A percentile compares a stretch with the other conserved stretches of the same genome.
Conservation (phyloP, 2,797 vertebrate species). For the Mormyrops attenuatus region DNA sequence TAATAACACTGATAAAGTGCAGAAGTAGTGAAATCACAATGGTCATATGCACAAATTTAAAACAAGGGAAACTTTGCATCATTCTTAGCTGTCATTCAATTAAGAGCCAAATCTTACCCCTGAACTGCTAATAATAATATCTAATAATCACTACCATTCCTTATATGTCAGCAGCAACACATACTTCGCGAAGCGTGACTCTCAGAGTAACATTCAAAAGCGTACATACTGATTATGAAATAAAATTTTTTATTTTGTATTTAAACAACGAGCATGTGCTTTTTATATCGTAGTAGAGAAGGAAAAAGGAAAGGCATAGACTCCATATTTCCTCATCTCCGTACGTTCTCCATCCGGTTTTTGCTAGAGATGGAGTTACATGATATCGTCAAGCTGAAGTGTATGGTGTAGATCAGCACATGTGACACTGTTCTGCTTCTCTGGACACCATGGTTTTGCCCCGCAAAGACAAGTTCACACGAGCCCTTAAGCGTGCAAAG, state of each 20-base stretch:
- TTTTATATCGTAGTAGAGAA: background rate
- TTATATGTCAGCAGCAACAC: background rate
- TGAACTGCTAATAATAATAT: background rate
- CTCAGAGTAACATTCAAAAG: background rate
- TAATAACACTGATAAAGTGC: background rate
- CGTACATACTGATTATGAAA: background rate
- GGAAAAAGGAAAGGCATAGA: background rate
- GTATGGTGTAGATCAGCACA: background rate
- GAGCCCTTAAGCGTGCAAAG: background rate
- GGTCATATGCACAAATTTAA: background rate
- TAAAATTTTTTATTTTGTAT: background rate
- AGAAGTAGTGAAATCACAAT: background rate
- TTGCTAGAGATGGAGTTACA: background rate
- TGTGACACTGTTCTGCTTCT: background rate
- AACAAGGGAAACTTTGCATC: background rate
- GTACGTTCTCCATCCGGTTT: background rate
- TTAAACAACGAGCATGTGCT: background rate
- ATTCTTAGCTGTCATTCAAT: background rate
- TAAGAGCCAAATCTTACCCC: background rate
- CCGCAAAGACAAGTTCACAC: background rate
- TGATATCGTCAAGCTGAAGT: background rate
- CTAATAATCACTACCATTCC: background rate
- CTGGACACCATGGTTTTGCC: background rate
- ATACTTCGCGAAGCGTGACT: background rate
- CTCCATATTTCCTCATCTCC: background rate